Evolutionary conservation across 1,140 invertebrate species (phyloP), one percentile per base, ranked within the genome.

Genomic region (Drosophila takahashii): DNA sequence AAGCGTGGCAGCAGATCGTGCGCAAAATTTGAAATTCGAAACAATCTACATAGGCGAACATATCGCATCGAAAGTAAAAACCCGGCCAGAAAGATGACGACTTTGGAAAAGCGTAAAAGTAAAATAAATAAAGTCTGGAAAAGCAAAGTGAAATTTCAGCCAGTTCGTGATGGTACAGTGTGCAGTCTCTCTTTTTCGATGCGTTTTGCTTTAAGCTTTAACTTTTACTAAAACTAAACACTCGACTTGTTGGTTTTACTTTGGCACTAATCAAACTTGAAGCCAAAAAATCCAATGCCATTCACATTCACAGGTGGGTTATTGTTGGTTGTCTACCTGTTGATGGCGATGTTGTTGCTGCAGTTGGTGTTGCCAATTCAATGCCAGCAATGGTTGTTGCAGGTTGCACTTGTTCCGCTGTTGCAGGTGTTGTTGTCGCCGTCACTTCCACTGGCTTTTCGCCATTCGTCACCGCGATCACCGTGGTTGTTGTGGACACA

Each of bases 1-100:
- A 89, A 89, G 79, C 84, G 80, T 89, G 69, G 85, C 85, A 90
- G 70, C 85, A 85, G 85, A 89, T 89, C 84, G 84, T 89, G 84
- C 84, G 84, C 85, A 84, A 89, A 84, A 89, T 89, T 89, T 84
- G 67, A 90, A 89, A 79, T 72, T 32, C 9, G 79, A 79, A 79
- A 79, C 48, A 61, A 78, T 72, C 75, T 71, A 57, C 72, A 77
- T 72, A 56, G 53, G 59, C 59, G 59, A 22, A 22, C 22, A 22
- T 22, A 22, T 22, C 22, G 22, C 22, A 54, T 37, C 64, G 86
- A 87, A 87, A 83, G 79, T 87, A 86, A 87, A 86, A 86, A 87
- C 60, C 70, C 79, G 57, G 67, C 59, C 71, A 75, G 70, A 48
- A 37, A 37, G 65, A 36, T 65, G 79, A 75, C 66, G 78, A 79